A percentile compares a stretch with the other conserved stretches of the same genome.
These are phyloP conservation scores for Podotricha telesiphe DNA, from an alignment of 2,888 invertebrate species.

Conservation along the genomic window DNA sequence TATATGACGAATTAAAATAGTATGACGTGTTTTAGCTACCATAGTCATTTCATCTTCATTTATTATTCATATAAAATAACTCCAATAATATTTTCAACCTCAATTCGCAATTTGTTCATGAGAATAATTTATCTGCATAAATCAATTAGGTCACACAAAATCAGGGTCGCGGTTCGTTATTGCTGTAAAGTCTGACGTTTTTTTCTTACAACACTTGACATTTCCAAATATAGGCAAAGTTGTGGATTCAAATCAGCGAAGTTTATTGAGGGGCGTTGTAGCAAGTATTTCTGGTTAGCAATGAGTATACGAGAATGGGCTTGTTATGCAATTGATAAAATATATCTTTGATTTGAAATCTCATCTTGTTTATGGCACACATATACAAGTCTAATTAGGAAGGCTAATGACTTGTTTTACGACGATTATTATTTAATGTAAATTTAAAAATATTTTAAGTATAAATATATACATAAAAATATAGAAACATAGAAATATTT, in stretches of 20 bases:
- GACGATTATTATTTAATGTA: too few relatives aligned
- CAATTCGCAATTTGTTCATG: conserved; percentile 26
- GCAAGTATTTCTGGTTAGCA: conserved; percentile 42
- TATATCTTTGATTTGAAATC: conserved; percentile 14
- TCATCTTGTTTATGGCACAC: conserved; percentile 10
- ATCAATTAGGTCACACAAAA: conserved; percentile 42
- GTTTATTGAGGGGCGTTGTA: conserved; percentile 32
- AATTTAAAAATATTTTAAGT: background rate
- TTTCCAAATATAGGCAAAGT: conserved; percentile 41
- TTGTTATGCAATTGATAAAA: conserved; percentile 33
- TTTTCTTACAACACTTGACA: conserved; percentile 33
- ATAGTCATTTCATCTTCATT: conserved; percentile 9
- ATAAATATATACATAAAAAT: background rate
- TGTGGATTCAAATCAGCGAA: conserved; percentile 16
- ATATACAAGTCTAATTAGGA: conserved; percentile 4
- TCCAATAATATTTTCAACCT: conserved; percentile 13
- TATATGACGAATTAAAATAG: background rate
- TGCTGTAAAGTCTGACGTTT: conserved; percentile 30
- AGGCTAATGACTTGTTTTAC: background rate
- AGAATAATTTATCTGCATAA: conserved; percentile 36
- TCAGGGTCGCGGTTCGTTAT: conserved; percentile 31
- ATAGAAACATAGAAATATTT: conserved; percentile 1
- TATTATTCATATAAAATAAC: conserved; percentile 3
- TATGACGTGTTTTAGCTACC: background rate
- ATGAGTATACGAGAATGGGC: conserved; percentile 37